A percentile compares a stretch with the other conserved stretches of the same genome.
Conservation (phyloP, 2,113 vertebrate species). For the Pangasianodon gigas region DNA sequence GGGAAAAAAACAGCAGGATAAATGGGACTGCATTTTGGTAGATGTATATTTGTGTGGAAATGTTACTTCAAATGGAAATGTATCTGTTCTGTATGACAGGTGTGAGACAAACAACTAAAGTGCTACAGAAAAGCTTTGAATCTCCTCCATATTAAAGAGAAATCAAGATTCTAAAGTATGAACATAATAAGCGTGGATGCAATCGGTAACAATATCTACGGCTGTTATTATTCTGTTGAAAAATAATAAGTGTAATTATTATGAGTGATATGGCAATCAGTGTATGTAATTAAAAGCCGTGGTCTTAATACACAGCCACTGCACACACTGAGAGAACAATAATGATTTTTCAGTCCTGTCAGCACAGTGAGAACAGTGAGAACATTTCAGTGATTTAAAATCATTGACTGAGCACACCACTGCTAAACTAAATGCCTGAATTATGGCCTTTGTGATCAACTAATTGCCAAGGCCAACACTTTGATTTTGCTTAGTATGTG, state of each 20-base stretch:
- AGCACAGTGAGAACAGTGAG: neutral
- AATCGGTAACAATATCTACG: neutral
- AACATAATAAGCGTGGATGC: neutral
- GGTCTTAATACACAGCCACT: neutral
- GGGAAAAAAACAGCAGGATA: neutral
- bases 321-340: neutral
- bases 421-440: slow-evolving; percentile 5
- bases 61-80: neutral
- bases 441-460: slow-evolving; percentile 27
- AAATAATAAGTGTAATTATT: slow-evolving; percentile 15
- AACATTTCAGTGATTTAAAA: slow-evolving; percentile 4
- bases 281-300: neutral
- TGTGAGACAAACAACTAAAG: neutral
- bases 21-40: neutral
- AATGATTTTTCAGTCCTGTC: neutral
- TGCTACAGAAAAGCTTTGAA: neutral
- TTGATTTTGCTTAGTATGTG: slow-evolving; percentile 10
- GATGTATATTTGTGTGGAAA: too few relatives aligned
- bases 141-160: neutral
- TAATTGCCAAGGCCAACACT: slow-evolving; percentile 8
- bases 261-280: neutral
- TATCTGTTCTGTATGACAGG: neutral
- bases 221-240: slow-evolving; percentile 4
- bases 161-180: neutral
- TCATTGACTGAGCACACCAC: neutral